These are phyloP conservation scores for Lymantria monacha DNA, from an alignment of 2,888 invertebrate genomes.

Conservation along the genomic window DNA sequence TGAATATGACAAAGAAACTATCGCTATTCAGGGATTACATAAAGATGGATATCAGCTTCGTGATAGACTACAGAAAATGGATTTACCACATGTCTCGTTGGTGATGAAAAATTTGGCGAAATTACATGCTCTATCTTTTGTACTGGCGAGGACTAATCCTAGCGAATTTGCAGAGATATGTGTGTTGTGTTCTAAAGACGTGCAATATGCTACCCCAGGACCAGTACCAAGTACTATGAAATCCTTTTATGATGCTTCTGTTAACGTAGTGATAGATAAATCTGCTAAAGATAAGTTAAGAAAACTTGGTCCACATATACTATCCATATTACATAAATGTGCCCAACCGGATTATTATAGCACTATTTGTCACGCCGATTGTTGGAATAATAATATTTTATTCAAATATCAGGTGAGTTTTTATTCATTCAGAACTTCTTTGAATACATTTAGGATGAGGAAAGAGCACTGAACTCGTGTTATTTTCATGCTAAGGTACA, in stretches of 20 bases:
- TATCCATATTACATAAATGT: constrained; percentile 49
- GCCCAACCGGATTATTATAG: constrained; percentile 43
- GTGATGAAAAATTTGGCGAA: constrained; percentile 62
- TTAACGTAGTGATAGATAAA: constrained; percentile 48
- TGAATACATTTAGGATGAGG: too few relatives aligned
- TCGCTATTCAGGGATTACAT: constrained; percentile 35
- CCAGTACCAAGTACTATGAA: constrained; percentile 47
- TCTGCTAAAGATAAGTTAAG: constrained; percentile 42
- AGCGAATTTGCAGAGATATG: constrained; percentile 45
- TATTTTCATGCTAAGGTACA: too few relatives aligned
- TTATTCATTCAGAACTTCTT: background rate
- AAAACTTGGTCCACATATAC: constrained; percentile 44
- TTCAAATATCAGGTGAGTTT: constrained; percentile 56
- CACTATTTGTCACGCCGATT: constrained; percentile 63
- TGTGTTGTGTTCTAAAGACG: constrained; percentile 43
- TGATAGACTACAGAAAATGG: constrained; percentile 47
- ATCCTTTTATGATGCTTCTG: constrained; percentile 53
- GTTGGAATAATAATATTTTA: constrained; percentile 62
- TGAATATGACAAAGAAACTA: constrained; percentile 52
- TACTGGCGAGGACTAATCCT: constrained; percentile 44
- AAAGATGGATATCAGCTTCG: constrained; percentile 35
- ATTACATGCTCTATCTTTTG: constrained; percentile 60
- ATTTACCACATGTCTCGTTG: constrained; percentile 47
- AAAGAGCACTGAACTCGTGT: too few relatives aligned
- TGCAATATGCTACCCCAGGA: constrained; percentile 53